Evolutionary conservation across 1,140 invertebrate species (phyloP).

Genomic region (Heliconius hewitsoni): DNA sequence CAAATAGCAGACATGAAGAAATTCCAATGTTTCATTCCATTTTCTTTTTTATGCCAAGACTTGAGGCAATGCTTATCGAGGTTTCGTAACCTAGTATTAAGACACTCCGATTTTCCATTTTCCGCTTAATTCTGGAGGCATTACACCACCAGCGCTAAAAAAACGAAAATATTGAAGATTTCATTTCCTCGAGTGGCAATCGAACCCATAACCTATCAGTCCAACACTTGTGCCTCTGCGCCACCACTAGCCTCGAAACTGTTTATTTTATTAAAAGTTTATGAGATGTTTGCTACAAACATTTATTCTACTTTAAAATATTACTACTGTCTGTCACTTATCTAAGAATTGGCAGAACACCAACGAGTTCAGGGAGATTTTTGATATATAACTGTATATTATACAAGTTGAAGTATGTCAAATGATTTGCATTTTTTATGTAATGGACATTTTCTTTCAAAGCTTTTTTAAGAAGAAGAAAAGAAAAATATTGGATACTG

Average conservation of each 20-base stretch:
- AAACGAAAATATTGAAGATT: too few relatives aligned
- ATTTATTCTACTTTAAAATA: background rate
- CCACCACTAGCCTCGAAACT: background rate
- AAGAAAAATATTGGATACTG: background rate
- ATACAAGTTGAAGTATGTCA: background rate
- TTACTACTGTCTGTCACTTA: background rate
- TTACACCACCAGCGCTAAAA: too few relatives aligned
- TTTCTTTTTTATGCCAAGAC: too few relatives aligned
- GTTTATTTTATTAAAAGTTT: background rate
- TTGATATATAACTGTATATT: background rate
- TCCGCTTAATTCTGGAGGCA: too few relatives aligned
- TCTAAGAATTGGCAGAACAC: background rate
- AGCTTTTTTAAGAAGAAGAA: background rate
- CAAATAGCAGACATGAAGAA: too few relatives aligned
- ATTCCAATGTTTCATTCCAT: too few relatives aligned
- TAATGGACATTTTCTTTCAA: background rate
- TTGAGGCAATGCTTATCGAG: too few relatives aligned
- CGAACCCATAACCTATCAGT: too few relatives aligned
- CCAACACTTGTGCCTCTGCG: too few relatives aligned
- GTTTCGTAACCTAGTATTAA: too few relatives aligned
- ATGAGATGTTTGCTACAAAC: background rate
- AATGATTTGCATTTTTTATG: conserved; percentile 6
- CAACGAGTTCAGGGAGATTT: background rate
- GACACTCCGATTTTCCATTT: too few relatives aligned
- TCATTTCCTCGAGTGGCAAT: too few relatives aligned